phyloP scores from a whole-genome alignment of 2,113 vertebrate species.

The Thunnus maccoyii region DNA sequence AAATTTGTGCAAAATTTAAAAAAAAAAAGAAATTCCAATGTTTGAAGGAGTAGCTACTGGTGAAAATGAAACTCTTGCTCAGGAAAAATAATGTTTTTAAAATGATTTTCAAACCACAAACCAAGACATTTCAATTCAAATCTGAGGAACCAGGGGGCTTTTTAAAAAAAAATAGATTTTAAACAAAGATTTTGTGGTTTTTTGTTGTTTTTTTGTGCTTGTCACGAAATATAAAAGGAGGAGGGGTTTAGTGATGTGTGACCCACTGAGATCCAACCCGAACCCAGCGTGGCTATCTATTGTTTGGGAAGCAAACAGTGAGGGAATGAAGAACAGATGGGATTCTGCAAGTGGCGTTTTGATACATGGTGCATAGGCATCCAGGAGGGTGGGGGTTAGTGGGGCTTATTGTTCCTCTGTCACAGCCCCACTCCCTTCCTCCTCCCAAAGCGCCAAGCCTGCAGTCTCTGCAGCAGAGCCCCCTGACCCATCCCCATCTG shows the following conservation, averaged over 20 bases:
- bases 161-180: no score
- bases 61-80: no score
- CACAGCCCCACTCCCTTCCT: conserved; percentile 52
- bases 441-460: conserved; percentile 33
- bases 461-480: conserved; percentile 30
- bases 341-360: conserved; percentile 63
- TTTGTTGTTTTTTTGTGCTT: not conserved
- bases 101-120: no score
- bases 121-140: no score
- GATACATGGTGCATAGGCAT: conserved; percentile 76
- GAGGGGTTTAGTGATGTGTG: conserved; percentile 10
- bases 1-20: not conserved
- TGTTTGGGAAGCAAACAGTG: conserved; percentile 64
- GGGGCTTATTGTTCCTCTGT: conserved; percentile 72
- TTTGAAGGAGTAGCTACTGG: no score
- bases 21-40: not conserved
- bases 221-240: not conserved
- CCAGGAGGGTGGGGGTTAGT: conserved; percentile 50
- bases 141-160: no score
- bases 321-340: conserved; percentile 84
- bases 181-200: not conserved
- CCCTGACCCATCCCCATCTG: conserved; percentile 80
- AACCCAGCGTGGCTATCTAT: conserved; percentile 34
- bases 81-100: no score
- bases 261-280: conserved; percentile 1